phyloP scores from a whole-genome alignment of 2,888 invertebrate species.

The Galerucella pusilla region DNA sequence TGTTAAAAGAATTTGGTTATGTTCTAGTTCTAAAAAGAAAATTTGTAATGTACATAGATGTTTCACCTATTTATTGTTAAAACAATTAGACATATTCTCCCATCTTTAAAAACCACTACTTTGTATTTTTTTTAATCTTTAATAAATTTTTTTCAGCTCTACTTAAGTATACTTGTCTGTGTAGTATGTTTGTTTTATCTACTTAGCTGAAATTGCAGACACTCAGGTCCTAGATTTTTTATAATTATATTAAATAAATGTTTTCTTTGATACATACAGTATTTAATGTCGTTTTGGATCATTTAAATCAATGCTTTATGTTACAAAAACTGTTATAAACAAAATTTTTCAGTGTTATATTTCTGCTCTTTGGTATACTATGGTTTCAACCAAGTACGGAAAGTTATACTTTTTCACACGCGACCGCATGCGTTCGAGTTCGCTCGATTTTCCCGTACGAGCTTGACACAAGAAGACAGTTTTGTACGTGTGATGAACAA shows the following conservation, averaged over 20 bases:
- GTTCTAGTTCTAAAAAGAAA: background rate
- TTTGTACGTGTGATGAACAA: too few species aligned
- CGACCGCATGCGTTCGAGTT: too few species aligned
- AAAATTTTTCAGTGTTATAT: background rate
- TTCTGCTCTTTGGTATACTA: background rate
- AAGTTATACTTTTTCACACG: too few species aligned
- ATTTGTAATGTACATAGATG: background rate
- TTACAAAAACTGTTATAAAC: background rate
- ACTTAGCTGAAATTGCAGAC: conserved; percentile 3
- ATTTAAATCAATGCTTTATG: background rate
- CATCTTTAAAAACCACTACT: background rate
- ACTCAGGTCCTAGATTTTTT: background rate
- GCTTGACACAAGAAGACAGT: too few species aligned
- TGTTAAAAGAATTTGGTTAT: background rate
- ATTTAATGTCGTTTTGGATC: background rate
- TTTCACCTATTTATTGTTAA: background rate
- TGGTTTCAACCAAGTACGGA: too few species aligned
- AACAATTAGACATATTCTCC: background rate
- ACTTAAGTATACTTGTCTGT: background rate
- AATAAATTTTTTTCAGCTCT: background rate
- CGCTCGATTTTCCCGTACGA: too few species aligned
- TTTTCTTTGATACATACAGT: background rate
- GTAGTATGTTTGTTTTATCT: too few species aligned
- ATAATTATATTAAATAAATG: background rate
- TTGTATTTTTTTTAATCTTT: background rate